Conservation (phyloP, 2,888 invertebrate genomes). For the Spisula solida region DNA sequence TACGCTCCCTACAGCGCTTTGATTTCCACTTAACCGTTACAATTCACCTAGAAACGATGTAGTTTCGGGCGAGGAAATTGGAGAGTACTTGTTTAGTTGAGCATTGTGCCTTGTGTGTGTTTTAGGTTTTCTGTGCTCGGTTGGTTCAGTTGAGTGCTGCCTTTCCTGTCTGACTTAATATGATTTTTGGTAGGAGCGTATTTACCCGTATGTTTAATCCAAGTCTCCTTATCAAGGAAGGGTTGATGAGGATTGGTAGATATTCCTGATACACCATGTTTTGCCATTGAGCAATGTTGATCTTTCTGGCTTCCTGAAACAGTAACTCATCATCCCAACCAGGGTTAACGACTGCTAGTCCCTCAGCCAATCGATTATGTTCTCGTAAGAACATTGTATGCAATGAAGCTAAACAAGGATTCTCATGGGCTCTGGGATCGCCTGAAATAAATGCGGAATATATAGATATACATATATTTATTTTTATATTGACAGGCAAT, state of each 20-base stretch:
- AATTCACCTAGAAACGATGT: too few species aligned
- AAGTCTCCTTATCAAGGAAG: constrained; percentile 28
- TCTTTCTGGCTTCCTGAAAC: constrained; percentile 69
- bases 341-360: constrained; percentile 40
- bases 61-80: too few species aligned
- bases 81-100: too few species aligned
- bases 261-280: constrained; percentile 58
- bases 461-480: neutral
- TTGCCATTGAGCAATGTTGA: constrained; percentile 62
- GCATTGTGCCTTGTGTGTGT: too few species aligned
- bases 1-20: too few species aligned
- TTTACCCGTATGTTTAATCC: constrained; percentile 17
- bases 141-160: too few species aligned
- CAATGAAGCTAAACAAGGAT: constrained; percentile 61
- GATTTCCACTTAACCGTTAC: too few species aligned
- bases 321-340: constrained; percentile 65
- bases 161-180: too few species aligned
- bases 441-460: constrained; percentile 53
- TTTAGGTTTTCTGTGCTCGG: too few species aligned
- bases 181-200: too few species aligned
- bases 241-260: constrained; percentile 90
- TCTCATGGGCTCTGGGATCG: constrained; percentile 70
- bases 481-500: neutral
- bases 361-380: constrained; percentile 68
- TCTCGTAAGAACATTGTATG: constrained; percentile 72